Evolutionary conservation across 2,797 vertebrate genomes (phyloP).

Genomic region (Salmo trutta): DNA sequence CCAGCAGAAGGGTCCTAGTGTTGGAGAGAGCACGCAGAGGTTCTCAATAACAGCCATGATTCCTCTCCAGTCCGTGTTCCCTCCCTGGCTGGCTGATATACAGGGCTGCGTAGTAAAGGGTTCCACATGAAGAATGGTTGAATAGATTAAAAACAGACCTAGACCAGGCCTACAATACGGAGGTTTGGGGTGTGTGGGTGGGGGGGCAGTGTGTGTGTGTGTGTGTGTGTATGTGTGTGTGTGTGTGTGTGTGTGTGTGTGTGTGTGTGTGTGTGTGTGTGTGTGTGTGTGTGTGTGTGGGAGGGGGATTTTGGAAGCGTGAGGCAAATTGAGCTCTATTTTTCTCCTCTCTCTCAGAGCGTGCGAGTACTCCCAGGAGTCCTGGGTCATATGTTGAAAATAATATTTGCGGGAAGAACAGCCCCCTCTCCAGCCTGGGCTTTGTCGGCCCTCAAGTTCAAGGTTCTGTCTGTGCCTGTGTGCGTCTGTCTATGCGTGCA

Average conservation of each 20-base stretch:
- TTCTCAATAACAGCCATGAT: slow-evolving; percentile 45
- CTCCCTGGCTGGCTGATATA: slow-evolving; percentile 22
- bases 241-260: background rate
- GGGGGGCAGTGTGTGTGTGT: background rate
- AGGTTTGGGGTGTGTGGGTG: slow-evolving; percentile 15
- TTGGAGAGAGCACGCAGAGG: slow-evolving; percentile 29
- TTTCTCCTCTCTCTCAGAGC: slow-evolving; percentile 47
- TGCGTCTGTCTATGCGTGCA: background rate
- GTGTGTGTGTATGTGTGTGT: background rate
- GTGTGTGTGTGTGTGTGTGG: slow-evolving; percentile 12
- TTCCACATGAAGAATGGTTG: slow-evolving; percentile 9
- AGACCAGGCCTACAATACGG: slow-evolving; percentile 29
- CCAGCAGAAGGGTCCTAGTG: slow-evolving; percentile 21
- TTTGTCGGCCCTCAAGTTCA: slow-evolving; percentile 46
- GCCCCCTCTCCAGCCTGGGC: slow-evolving; percentile 46
- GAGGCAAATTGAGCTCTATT: slow-evolving; percentile 33
- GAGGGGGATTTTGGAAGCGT: slow-evolving; percentile 13
- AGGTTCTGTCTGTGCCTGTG: slow-evolving; percentile 26
- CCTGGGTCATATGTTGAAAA: slow-evolving; percentile 57
- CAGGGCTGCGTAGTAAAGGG: slow-evolving; percentile 23
- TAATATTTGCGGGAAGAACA: slow-evolving; percentile 52
- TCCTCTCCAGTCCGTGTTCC: slow-evolving; percentile 28
- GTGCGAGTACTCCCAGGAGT: slow-evolving; percentile 54
- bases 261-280: too few species aligned
- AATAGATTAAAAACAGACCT: slow-evolving; percentile 44